These are phyloP conservation scores for Buphagus erythrorhynchus DNA, from an alignment of 2,797 vertebrate genomes.

Conservation along the genomic window DNA sequence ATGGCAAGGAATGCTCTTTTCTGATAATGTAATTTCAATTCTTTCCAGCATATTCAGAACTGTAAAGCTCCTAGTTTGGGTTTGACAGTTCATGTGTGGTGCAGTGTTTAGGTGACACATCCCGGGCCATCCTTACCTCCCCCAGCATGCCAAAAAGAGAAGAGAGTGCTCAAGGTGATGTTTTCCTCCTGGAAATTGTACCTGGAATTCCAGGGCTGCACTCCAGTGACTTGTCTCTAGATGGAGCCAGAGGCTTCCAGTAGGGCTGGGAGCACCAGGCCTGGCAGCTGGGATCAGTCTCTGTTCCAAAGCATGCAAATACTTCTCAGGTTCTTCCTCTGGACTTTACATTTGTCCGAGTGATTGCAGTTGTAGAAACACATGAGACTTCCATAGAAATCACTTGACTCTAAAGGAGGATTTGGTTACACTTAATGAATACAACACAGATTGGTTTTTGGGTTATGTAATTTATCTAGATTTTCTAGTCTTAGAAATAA, in stretches of 20 bases:
- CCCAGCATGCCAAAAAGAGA: neutral
- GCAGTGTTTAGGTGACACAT: neutral
- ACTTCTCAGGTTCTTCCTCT: neutral
- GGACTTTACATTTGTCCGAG: neutral
- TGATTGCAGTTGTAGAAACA: neutral
- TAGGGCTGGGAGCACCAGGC: fast-evolving
- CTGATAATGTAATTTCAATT: neutral
- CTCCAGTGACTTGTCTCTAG: neutral
- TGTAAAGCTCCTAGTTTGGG: neutral
- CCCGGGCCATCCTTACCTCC: neutral
- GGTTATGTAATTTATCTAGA: neutral
- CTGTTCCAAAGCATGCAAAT: neutral
- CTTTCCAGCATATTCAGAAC: neutral
- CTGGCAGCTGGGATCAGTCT: neutral
- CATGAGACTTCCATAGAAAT: neutral
- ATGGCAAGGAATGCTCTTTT: neutral
- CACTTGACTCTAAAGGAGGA: neutral
- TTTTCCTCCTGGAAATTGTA: neutral
- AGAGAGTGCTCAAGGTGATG: neutral
- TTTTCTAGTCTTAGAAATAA: neutral
- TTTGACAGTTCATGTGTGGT: neutral
- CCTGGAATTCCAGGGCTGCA: neutral
- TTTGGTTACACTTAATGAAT: neutral
- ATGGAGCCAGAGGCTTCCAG: constrained; percentile 5
- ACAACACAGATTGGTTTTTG: neutral